Evolutionary conservation across 2,888 invertebrate genomes (phyloP).

Genomic region (Myopa tessellatipennis): DNA sequence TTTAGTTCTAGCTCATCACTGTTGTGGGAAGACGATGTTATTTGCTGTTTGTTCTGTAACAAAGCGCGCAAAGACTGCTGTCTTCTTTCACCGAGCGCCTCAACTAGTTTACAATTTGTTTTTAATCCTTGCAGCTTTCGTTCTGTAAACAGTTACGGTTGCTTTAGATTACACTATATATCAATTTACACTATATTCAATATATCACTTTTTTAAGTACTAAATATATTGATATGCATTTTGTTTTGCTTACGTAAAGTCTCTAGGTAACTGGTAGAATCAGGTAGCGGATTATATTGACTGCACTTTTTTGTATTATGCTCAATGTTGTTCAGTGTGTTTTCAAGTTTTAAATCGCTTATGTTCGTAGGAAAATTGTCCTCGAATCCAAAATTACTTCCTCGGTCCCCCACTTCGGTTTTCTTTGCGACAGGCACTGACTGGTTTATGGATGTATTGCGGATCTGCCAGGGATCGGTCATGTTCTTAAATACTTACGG

Average conservation of each 20-base stretch:
- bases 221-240: background rate
- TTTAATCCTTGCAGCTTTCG: slow-evolving; percentile 69
- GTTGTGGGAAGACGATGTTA: slow-evolving; percentile 35
- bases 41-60: slow-evolving; percentile 58
- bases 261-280: slow-evolving; percentile 69
- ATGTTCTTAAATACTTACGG: slow-evolving; percentile 39
- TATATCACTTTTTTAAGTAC: background rate
- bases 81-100: slow-evolving; percentile 69
- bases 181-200: no score
- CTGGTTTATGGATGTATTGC: slow-evolving; percentile 45
- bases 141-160: slow-evolving; percentile 52
- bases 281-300: slow-evolving; percentile 67
- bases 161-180: background rate
- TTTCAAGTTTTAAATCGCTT: background rate
- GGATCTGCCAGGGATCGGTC: slow-evolving; percentile 59
- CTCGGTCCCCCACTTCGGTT: slow-evolving; percentile 32
- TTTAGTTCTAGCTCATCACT: slow-evolving; percentile 64
- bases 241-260: slow-evolving; percentile 72
- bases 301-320: slow-evolving; percentile 50
- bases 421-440: slow-evolving; percentile 19
- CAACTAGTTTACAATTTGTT: slow-evolving; percentile 69
- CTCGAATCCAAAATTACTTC: slow-evolving; percentile 68
- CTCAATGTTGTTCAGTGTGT: slow-evolving; percentile 39
- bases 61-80: slow-evolving; percentile 70
- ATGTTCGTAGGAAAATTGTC: slow-evolving; percentile 70